phyloP scores from a whole-genome alignment of 1,140 invertebrate species.

The Neomicropteryx cornuta region DNA sequence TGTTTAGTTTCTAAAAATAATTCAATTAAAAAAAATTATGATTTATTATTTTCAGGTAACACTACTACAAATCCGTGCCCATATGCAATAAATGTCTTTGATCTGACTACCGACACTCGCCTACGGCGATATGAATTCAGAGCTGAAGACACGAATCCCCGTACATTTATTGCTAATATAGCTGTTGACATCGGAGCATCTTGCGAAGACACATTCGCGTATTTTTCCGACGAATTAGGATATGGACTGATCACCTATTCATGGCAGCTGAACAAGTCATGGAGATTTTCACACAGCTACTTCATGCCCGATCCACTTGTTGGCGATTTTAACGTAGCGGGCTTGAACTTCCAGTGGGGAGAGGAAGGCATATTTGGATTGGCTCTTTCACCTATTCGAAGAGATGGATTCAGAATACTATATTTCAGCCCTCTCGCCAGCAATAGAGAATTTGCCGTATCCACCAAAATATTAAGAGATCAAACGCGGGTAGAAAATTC shows the following conservation, averaged over 20 bases:
- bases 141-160: constrained; percentile 57
- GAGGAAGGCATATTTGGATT: constrained; percentile 74
- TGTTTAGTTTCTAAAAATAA: constrained; percentile 6
- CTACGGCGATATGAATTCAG: constrained; percentile 58
- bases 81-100: constrained; percentile 60
- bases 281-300: constrained; percentile 63
- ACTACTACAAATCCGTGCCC: constrained; percentile 64
- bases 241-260: constrained; percentile 71
- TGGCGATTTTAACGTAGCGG: constrained; percentile 67
- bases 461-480: constrained; percentile 57
- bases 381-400: constrained; percentile 49
- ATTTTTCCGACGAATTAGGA: constrained; percentile 70
- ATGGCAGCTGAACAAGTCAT: constrained; percentile 60
- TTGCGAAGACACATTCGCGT: constrained; percentile 67
- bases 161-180: constrained; percentile 74
- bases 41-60: constrained; percentile 27
- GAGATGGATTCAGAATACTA: constrained; percentile 54
- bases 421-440: constrained; percentile 70
- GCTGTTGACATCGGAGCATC: constrained; percentile 61
- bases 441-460: constrained; percentile 64
- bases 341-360: constrained; percentile 72
- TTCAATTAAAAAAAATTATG: neutral
- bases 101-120: constrained; percentile 57
- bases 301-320: constrained; percentile 68
- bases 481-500: constrained; percentile 51